Evolutionary conservation across 2,888 invertebrate genomes (phyloP).

Genomic region (Glaucopsyche alexis): DNA sequence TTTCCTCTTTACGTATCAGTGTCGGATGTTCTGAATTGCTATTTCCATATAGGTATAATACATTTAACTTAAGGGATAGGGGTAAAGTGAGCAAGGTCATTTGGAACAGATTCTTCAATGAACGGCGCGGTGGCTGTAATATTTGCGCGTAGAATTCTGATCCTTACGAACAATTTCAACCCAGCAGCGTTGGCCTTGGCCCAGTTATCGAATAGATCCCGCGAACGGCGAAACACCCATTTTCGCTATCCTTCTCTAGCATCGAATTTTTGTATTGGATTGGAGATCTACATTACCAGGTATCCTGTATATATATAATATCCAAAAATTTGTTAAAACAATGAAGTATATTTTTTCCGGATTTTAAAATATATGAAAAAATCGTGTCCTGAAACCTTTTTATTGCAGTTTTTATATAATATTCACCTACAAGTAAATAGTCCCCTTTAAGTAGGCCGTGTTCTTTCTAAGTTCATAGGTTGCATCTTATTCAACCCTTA

Average conservation of each 20-base stretch:
- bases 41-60: too few relatives aligned
- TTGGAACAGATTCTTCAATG: not conserved
- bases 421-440: not conserved
- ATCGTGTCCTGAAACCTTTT: not conserved
- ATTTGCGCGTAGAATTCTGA: conserved; percentile 21
- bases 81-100: not conserved
- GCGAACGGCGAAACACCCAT: conserved; percentile 19
- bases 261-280: not conserved
- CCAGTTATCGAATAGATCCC: conserved; percentile 16
- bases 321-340: too few relatives aligned
- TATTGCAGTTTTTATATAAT: not conserved
- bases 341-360: too few relatives aligned
- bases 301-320: too few relatives aligned
- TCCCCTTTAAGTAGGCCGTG: not conserved
- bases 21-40: too few relatives aligned
- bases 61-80: not conserved
- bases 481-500: not conserved
- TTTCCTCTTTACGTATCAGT: too few relatives aligned
- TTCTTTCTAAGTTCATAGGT: not conserved
- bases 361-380: too few relatives aligned
- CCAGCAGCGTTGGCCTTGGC: conserved; percentile 30
- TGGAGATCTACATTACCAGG: not conserved
- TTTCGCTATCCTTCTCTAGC: conserved; percentile 20
- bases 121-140: conserved; percentile 3
- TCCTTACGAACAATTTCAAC: conserved; percentile 18